These are phyloP conservation scores for Gorilla gorilla DNA, from an alignment of 2,113 vertebrate genomes.

Conservation along the genomic window DNA sequence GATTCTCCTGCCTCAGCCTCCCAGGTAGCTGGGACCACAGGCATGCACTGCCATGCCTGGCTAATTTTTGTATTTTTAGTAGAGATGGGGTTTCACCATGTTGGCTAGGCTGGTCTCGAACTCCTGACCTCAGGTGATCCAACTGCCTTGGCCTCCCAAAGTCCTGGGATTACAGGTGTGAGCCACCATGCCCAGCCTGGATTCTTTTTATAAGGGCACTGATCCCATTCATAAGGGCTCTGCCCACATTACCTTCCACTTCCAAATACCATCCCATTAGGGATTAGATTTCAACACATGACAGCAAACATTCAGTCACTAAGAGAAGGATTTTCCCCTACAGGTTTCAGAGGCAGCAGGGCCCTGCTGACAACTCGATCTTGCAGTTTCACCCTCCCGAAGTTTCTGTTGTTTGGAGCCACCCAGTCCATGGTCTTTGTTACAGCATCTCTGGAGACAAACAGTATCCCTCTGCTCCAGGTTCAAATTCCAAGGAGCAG, in stretches of 20 bases:
- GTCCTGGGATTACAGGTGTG: too few species aligned
- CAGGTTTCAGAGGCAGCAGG: background rate
- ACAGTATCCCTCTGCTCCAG: background rate
- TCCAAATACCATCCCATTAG: background rate
- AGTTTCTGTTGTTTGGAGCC: background rate
- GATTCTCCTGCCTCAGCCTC: too few species aligned
- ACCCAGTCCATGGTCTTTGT: background rate
- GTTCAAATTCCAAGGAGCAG: background rate
- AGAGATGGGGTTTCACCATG: too few species aligned
- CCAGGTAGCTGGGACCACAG: too few species aligned
- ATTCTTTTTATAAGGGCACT: background rate
- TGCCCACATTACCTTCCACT: background rate
- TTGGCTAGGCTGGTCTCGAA: too few species aligned
- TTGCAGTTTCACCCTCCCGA: background rate
- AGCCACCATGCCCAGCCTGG: too few species aligned
- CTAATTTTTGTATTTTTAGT: too few species aligned
- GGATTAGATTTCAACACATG: background rate
- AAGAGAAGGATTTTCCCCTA: background rate
- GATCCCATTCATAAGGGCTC: background rate
- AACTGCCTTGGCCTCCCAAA: too few species aligned
- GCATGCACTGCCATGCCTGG: too few species aligned
- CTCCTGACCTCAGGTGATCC: too few species aligned
- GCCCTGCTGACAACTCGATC: background rate
- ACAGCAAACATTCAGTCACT: background rate
- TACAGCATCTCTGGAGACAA: background rate